A percentile compares a stretch with the other conserved stretches of the same genome.
Conservation (phyloP, 2,113 vertebrate species). For the Cinclus mexicanus region DNA sequence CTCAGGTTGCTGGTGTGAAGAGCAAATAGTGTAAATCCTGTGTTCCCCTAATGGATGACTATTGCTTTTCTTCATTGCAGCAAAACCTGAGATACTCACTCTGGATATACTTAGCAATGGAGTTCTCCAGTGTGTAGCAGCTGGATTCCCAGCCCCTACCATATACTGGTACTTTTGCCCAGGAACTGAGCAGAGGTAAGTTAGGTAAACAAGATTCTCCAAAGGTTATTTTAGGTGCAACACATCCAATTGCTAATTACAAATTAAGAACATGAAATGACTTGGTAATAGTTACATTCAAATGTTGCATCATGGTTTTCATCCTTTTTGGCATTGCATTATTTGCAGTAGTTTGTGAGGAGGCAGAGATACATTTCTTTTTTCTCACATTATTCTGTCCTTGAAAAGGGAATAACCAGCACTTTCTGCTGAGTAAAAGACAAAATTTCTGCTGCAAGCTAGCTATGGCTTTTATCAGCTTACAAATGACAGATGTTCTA, state of each 20-base stretch:
- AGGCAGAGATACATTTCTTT: background rate
- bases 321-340: background rate
- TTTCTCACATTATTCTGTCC: background rate
- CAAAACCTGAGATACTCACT: conserved; percentile 90
- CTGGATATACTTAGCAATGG: conserved; percentile 84
- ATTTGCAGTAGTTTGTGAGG: background rate
- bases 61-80: conserved; percentile 62
- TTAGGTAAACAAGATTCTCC: background rate
- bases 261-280: background rate
- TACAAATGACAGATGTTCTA: background rate
- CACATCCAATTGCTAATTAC: background rate
- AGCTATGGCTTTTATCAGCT: background rate
- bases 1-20: background rate
- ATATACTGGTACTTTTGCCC: conserved; percentile 95
- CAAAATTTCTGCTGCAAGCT: background rate
- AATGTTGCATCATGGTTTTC: background rate
- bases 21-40: background rate
- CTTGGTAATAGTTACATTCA: background rate
- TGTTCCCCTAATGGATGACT: background rate
- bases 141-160: conserved; percentile 89
- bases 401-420: conserved; percentile 26
- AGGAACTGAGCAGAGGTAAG: conserved; percentile 86
- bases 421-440: conserved; percentile 35
- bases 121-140: conserved; percentile 88
- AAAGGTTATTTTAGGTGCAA: background rate